phyloP scores from a whole-genome alignment of 2,888 invertebrate species.

The Helicoverpa assulta region DNA sequence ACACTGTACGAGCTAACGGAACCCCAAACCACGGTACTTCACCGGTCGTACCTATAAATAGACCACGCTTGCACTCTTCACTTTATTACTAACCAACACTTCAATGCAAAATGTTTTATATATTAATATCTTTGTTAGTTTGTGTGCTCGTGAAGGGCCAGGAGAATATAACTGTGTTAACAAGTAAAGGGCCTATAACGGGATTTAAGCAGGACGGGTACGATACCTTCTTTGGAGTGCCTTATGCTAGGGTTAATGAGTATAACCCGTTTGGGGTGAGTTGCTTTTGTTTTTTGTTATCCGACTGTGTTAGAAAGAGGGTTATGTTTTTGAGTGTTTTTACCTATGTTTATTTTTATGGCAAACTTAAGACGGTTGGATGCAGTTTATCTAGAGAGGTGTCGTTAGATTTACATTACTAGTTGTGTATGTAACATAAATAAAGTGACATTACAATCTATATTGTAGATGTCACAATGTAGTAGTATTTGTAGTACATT shows the following conservation, averaged over 20 bases:
- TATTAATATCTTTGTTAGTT: conserved; percentile 15
- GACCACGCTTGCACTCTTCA: background rate
- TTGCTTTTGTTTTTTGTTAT: conserved; percentile 15
- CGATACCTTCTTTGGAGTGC: conserved; percentile 78
- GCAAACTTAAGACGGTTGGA: too few relatives aligned
- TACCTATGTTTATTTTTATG: too few relatives aligned
- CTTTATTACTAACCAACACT: conserved; percentile 12
- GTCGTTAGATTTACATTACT: too few relatives aligned
- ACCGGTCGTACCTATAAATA: conserved; percentile 26
- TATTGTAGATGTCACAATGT: too few relatives aligned
- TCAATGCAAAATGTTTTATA: conserved; percentile 29
- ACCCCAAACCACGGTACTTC: conserved; percentile 9
- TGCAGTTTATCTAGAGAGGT: too few relatives aligned
- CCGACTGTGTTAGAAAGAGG: too few relatives aligned
- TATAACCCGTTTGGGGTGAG: conserved; percentile 80
- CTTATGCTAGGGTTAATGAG: conserved; percentile 76
- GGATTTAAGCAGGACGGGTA: conserved; percentile 72
- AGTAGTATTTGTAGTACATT: too few relatives aligned
- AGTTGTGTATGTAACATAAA: too few relatives aligned
- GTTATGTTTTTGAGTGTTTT: too few relatives aligned
- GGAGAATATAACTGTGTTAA: conserved; percentile 58
- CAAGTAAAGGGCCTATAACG: conserved; percentile 66
- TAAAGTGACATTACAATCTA: too few relatives aligned
- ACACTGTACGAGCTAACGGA: background rate
- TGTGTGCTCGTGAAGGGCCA: background rate